Conservation (phyloP, 2,888 invertebrate species). For the Melinopterus prodromus region DNA sequence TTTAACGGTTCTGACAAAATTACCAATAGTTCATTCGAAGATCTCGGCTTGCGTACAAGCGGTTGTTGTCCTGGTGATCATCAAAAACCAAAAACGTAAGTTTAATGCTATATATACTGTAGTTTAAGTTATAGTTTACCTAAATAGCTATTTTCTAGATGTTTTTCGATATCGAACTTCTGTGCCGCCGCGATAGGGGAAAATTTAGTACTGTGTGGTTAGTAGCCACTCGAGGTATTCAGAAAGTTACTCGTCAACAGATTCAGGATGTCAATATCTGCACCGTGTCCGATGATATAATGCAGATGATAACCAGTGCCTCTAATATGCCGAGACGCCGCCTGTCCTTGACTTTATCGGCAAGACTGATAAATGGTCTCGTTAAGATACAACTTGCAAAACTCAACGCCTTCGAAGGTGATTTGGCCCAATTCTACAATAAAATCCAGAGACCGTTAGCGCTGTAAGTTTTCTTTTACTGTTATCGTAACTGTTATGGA, state of each 20-base stretch:
- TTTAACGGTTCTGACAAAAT: not conserved
- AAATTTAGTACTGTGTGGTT: not conserved
- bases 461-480: not conserved
- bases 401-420: not conserved
- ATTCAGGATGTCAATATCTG: not conserved
- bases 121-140: not conserved
- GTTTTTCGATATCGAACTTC: not conserved
- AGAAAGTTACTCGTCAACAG: not conserved
- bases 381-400: not conserved
- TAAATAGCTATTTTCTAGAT: not conserved
- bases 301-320: not conserved
- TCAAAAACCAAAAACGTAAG: not conserved
- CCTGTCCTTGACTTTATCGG: not conserved
- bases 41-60: not conserved
- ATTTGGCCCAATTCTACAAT: not conserved
- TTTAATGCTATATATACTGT: not conserved
- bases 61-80: not conserved
- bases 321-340: not conserved
- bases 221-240: not conserved
- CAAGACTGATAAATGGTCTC: not conserved
- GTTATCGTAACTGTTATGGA: no score
- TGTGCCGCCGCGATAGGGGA: not conserved
- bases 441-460: not conserved
- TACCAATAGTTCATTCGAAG: not conserved
- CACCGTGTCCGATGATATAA: not conserved